Evolutionary conservation across 1,140 invertebrate species (phyloP).

Genomic region (Argopecten irradians): DNA sequence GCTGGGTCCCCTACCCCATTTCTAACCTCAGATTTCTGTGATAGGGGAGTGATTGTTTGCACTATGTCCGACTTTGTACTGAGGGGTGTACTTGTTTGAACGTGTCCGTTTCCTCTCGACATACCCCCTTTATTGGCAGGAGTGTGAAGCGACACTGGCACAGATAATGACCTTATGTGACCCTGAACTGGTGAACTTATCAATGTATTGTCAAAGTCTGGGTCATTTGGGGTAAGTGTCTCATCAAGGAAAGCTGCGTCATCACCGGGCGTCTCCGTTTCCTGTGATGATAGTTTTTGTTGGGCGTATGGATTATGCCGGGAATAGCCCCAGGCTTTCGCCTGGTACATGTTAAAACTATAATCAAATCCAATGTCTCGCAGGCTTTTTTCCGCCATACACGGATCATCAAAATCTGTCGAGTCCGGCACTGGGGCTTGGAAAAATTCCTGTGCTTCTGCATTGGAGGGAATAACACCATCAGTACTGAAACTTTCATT

Average conservation of each 20-base stretch:
- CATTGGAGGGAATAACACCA: conserved; percentile 52
- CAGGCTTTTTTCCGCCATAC: conserved; percentile 52
- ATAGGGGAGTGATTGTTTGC: background rate
- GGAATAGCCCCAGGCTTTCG: conserved; percentile 51
- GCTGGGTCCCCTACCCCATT: background rate
- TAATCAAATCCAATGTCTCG: conserved; percentile 56
- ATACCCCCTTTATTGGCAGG: background rate
- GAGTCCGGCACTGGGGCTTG: conserved; percentile 35
- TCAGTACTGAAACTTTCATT: conserved; percentile 59
- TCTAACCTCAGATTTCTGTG: background rate
- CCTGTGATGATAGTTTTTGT: background rate
- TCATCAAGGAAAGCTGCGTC: conserved; percentile 33
- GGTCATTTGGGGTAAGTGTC: background rate
- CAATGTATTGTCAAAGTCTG: conserved; percentile 46
- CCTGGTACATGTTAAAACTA: conserved; percentile 53
- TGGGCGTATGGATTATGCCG: conserved; percentile 35
- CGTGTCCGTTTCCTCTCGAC: background rate
- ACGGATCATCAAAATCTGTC: conserved; percentile 57
- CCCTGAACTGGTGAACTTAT: conserved; percentile 30
- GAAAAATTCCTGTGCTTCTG: conserved; percentile 55
- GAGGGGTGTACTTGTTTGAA: background rate
- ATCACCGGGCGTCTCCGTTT: background rate
- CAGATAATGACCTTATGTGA: conserved; percentile 35
- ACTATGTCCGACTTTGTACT: background rate
- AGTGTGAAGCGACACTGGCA: conserved; percentile 35